Base-by-base conservation (phyloP, 2,888 invertebrate genomes). In the Celastrina argiolus region DNA sequence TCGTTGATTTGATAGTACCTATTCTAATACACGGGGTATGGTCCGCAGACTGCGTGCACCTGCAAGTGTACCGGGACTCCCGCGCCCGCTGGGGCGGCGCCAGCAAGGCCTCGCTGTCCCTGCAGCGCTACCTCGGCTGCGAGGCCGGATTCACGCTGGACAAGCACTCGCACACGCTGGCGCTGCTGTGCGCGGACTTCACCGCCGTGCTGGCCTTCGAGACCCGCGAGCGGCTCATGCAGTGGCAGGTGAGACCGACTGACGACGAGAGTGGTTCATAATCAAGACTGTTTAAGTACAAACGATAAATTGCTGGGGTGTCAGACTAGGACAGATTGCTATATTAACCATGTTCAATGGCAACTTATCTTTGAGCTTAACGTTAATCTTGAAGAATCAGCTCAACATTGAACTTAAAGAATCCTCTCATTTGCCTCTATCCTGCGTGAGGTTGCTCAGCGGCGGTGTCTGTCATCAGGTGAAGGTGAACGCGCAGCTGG, bases 151-250 rank as follows among this genome's bases (percentile, higher is more conserved):
- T 97, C 88, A 96, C 96, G 67, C 92, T 97, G 78, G 97, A 97
- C 91, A 97, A 97, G 87, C 97, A 97, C 89, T 95, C 96, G 69
- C 95, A 97, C 88, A 97, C 97, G 63, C 94, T 97, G 78, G 97
- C 97, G 72, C 95, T 97, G 74, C 93, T 97, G 73, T 97, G 97
- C 84, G 94, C 95, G 75, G 97, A 97, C 83, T 94, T 96, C 71
- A 95, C 95, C 66, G 96, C 96, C 59, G 94, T 97, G 45, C 92
- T 97, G 71, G 97, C 97, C 22, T 97, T 97, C 84, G 97, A 97
- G 83, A 96, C 96, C 68, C 91, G 97, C 71, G 97, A 97, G 87
- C 92, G 95, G 41, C 93, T 97, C 75, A 96, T 97, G 81, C 96
- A 97, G 87, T 98, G 97, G 97, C 97, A 97, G 92, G 92, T 85